Evolutionary conservation across 2,797 vertebrate genomes (phyloP), one percentile per base, ranked within the genome.

Genomic region (Luscinia luscinia): DNA sequence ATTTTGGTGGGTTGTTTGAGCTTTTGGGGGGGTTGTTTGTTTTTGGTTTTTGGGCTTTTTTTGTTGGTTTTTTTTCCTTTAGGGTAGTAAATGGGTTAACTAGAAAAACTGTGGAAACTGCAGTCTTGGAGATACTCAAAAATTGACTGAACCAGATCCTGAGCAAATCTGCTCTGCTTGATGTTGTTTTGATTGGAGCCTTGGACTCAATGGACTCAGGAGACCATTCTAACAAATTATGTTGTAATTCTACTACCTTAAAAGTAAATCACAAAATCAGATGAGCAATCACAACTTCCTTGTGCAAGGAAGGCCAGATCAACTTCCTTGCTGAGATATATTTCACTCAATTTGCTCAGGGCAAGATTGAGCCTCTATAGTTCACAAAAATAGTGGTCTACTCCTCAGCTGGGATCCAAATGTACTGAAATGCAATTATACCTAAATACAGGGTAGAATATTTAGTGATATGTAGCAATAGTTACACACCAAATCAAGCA

Each of bases 1-100:
- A 0, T 0, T 9, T 38, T 54, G 18, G 18, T 40, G 12, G 3
- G 2, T 24, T 32, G 5, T 41, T 72, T 49, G 12, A 20, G 12
- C 4, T 45, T 38, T 75, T 5, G 4, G 6, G 11, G 9, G 3
- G 19, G 27, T 59, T 27, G n/a, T 58, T 13, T 30, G 10, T 12
- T 54, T 32, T n/a, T 40, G 12, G 51, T 3, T n/a, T 19, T 27
- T 15, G 4, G 15, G 48, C 19, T 9, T 7, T 12, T 8, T 15
- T 32, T 30, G 3, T n/a, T 19, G 15, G 24, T 9, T 18, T 38
- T 13, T 66, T n/a, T 16, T 6, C 9, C 26, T 57, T 54, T 15
- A 51, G 15, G 8, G 8, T 64, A 49, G 14, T 46, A 34, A 75
- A 82, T 27, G 11, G 1, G 3, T 78, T 87, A 32, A 41, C 34